Conservation (phyloP, 2,888 invertebrate genomes). For the Villa cingulata region DNA sequence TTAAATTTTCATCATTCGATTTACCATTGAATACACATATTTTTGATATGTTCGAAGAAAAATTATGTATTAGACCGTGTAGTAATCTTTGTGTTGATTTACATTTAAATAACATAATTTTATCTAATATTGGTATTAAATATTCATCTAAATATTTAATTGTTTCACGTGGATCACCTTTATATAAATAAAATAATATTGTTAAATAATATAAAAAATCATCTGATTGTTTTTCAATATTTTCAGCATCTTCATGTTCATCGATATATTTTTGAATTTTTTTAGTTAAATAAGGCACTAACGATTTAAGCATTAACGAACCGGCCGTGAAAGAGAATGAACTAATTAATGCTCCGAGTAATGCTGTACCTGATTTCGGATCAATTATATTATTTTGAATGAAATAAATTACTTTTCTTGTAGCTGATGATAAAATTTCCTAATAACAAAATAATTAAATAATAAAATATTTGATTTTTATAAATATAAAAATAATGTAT, state of each 20-base stretch:
- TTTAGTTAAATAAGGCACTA: constrained; percentile 59
- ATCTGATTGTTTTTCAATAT: constrained; percentile 64
- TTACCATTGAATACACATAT: constrained; percentile 49
- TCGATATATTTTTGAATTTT: constrained; percentile 46
- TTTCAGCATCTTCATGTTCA: constrained; percentile 50
- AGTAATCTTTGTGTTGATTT: constrained; percentile 51
- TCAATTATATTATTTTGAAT: constrained; percentile 65
- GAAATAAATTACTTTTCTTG: constrained; percentile 63
- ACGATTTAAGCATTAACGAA: constrained; percentile 51
- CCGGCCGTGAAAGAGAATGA: constrained; percentile 53
- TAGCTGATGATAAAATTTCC: constrained; percentile 46
- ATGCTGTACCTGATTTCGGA: constrained; percentile 67
- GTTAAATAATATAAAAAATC: constrained; percentile 65
- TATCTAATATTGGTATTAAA: constrained; percentile 52
- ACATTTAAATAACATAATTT: constrained; percentile 53
- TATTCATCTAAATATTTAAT: constrained; percentile 47
- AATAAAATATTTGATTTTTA: neutral
- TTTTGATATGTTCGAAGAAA: constrained; percentile 45
- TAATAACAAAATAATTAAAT: constrained; percentile 12
- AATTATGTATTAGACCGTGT: constrained; percentile 45
- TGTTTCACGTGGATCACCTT: constrained; percentile 50
- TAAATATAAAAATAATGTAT: constrained; percentile 22
- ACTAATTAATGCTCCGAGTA: constrained; percentile 59
- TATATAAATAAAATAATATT: constrained; percentile 55
- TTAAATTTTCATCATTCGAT: constrained; percentile 46